Conservation (phyloP, 2,113 vertebrate genomes). For the Eonycteris spelaea region DNA sequence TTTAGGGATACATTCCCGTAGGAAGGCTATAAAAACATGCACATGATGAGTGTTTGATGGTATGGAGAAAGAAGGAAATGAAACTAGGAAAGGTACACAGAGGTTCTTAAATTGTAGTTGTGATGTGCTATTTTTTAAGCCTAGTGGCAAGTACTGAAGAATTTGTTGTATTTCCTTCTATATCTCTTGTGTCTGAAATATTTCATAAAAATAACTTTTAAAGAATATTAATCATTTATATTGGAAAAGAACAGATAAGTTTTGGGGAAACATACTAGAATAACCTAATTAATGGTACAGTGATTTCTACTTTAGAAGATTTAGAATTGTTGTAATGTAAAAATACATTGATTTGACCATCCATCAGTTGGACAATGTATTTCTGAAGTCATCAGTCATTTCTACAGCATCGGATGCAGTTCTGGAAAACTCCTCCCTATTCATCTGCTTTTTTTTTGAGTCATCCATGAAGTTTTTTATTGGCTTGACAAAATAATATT, state of each 20-base stretch:
- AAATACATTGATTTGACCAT: background rate
- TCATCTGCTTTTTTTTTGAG: background rate
- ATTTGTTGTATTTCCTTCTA: background rate
- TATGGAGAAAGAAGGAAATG: background rate
- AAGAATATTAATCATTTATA: background rate
- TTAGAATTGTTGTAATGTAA: background rate
- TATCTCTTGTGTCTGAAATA: background rate
- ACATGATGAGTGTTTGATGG: background rate
- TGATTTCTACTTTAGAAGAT: background rate
- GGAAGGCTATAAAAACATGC: background rate
- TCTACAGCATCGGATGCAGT: background rate
- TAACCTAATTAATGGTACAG: background rate
- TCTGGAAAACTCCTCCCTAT: background rate
- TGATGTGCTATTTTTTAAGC: background rate
- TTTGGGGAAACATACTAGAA: background rate
- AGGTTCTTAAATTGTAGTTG: background rate
- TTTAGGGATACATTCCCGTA: background rate
- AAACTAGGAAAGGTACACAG: background rate
- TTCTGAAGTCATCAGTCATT: conserved; percentile 14
- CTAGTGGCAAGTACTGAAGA: background rate
- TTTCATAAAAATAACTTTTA: conserved; percentile 24
- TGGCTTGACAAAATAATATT: background rate
- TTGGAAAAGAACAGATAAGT: background rate
- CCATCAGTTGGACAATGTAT: background rate
- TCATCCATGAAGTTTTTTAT: background rate